These are phyloP conservation scores for Hydropsyche tenuis DNA, from an alignment of 1,140 invertebrate species.

Conservation along the genomic window DNA sequence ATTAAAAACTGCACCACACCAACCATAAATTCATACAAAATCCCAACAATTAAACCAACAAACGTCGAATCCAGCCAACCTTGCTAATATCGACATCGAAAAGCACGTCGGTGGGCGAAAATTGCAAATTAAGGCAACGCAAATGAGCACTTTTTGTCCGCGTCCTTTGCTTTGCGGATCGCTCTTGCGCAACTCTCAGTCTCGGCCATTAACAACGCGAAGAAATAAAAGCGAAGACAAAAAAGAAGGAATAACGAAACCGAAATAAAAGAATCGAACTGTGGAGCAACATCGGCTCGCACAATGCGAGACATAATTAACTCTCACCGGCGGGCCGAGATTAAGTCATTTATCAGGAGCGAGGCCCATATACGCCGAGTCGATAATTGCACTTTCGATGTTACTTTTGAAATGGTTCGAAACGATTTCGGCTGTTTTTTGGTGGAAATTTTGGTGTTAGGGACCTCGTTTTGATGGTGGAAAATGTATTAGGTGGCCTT, in stretches of 20 bases:
- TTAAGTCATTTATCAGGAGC: slow-evolving; percentile 32
- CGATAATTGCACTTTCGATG: slow-evolving; percentile 20
- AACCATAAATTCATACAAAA: too few species aligned
- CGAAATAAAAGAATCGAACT: background rate
- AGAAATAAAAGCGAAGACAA: too few species aligned
- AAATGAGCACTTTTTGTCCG: slow-evolving; percentile 6
- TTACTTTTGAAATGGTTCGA: background rate
- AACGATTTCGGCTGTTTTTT: too few species aligned
- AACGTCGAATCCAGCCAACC: too few species aligned
- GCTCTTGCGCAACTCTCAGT: slow-evolving; percentile 3
- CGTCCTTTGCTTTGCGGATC: background rate
- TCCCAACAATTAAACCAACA: too few species aligned
- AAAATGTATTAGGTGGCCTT: too few species aligned
- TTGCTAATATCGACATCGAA: too few species aligned
- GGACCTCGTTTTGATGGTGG: too few species aligned
- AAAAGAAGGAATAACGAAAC: too few species aligned
- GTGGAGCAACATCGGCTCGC: slow-evolving; percentile 14
- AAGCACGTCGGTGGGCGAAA: too few species aligned
- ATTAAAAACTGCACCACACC: too few species aligned
- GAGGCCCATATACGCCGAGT: slow-evolving; percentile 11
- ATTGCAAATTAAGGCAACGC: background rate
- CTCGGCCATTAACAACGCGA: slow-evolving; percentile 3
- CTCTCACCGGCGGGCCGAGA: slow-evolving; percentile 15
- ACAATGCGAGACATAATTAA: slow-evolving; percentile 33
- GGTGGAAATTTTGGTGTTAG: too few species aligned